Evolutionary conservation across 2,888 invertebrate genomes (phyloP), one percentile per base, ranked within the genome.

Genomic region (Cephus spinipes): DNA sequence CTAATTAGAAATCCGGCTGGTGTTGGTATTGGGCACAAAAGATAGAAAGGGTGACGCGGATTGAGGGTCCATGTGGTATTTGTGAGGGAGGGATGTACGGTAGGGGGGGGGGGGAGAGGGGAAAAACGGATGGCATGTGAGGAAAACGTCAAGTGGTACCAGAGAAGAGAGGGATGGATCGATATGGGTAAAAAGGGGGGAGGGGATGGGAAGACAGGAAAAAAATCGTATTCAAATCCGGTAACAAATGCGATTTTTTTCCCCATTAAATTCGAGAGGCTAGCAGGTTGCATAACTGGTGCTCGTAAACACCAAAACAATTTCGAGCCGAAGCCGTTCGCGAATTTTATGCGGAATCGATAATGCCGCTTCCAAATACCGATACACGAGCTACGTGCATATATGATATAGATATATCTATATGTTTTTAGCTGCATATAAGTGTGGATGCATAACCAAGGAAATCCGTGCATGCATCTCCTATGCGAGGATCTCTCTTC

Each of bases 311-410:
- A 75, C 73, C 74, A 76, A 79, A 81, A 80, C 78, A 81, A 81
- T 81, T 80, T 80, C 79, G 76, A 79, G 71, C 73, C 77, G 79
- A 68, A 30, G 79, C 76, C 78, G 73, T 82, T 79, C 77, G 81
- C 80, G 79, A 83, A 85, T 83, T 84, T 85, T 82, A 83, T 81
- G 83, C 81, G 81, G 79, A 85, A 85, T 85, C 85, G 82, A 85
- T 85, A 55, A 83, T 77, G 69, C 68, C 12, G 12, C 71, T 76
- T 79, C 76, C 74, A 75, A 80, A 71, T 71, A 71, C 71, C 11
- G 31, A 31, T 31, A 31, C 82, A 79, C 79, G 79, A 55, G 55
- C 55, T 77, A 77, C 77, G 78, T 76, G 77, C 69, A 32, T 15
- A 68, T 74, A 68, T 73, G 55, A 69, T 35, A 32, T 55, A 12